These are phyloP conservation scores for Drosophila aldrichi DNA, from an alignment of 2,888 invertebrate species.

Conservation along the genomic window DNA sequence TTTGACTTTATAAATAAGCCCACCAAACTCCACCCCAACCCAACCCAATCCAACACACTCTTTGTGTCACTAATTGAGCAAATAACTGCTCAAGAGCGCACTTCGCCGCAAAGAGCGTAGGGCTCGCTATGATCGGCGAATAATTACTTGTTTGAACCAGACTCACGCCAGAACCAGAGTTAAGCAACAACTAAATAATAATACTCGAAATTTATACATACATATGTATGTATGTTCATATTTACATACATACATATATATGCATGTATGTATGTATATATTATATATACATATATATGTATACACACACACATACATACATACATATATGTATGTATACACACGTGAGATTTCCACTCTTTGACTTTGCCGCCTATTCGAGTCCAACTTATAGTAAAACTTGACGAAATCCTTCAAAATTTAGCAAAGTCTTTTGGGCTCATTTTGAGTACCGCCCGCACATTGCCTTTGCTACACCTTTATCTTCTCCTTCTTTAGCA, in stretches of 20 bases:
- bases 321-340: not conserved
- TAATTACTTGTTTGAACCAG: constrained; percentile 27
- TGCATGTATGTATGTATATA: not conserved
- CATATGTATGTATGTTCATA: not conserved
- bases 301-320: not conserved
- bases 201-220: not conserved
- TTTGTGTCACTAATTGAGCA: constrained; percentile 16
- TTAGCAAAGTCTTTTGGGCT: constrained; percentile 25
- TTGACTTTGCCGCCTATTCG: constrained; percentile 1
- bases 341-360: constrained; percentile 1
- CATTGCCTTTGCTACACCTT: constrained; percentile 41
- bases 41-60: not conserved
- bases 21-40: not conserved
- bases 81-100: constrained; percentile 23
- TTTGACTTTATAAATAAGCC: constrained; percentile 15
- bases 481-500: constrained; percentile 21
- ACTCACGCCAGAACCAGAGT: constrained; percentile 2
- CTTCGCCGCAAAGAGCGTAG: constrained; percentile 18
- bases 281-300: not conserved
- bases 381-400: constrained; percentile 22
- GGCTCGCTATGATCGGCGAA: constrained; percentile 32
- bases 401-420: constrained; percentile 48
- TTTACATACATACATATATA: not conserved
- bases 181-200: constrained; percentile 15
- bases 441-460: constrained; percentile 24